Conservation (phyloP, 2,113 vertebrate species). For the Osmerus eperlanus region DNA sequence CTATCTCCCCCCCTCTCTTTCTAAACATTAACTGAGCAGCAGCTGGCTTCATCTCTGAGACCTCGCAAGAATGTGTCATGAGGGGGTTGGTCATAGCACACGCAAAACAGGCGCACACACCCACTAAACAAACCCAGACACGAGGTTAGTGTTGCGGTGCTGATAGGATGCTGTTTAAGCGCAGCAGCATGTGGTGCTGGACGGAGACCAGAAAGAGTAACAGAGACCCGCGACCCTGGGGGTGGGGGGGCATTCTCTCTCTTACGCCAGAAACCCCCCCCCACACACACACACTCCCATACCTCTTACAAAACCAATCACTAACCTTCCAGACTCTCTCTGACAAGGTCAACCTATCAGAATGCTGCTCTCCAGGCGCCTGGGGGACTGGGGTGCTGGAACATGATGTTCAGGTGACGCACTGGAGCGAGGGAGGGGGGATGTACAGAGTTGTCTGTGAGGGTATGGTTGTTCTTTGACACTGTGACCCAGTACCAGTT, state of each 20-base stretch:
- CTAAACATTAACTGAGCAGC: conserved; percentile 31
- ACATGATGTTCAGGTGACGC: too few relatives aligned
- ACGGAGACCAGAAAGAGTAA: conserved; percentile 7
- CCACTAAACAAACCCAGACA: too few relatives aligned
- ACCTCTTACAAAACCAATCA: conserved; percentile 9
- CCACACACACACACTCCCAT: not conserved
- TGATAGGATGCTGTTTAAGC: conserved; percentile 14
- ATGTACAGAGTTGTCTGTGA: too few relatives aligned
- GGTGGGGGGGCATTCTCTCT: not conserved
- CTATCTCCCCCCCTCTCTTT: conserved; percentile 5
- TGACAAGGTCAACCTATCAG: conserved; percentile 1
- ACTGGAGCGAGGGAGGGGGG: too few relatives aligned
- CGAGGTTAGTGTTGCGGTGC: not conserved
- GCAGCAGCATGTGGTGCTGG: conserved; percentile 19
- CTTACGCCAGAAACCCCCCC: not conserved
- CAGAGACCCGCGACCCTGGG: not conserved
- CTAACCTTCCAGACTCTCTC: not conserved
- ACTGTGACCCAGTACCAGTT: too few relatives aligned
- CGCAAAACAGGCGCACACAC: too few relatives aligned
- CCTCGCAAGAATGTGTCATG: conserved; percentile 18
- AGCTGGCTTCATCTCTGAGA: conserved; percentile 35
- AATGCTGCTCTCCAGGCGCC: conserved; percentile 1
- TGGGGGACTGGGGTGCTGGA: not conserved
- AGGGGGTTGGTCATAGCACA: not conserved
- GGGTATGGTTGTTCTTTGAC: too few relatives aligned